phyloP scores from a whole-genome alignment of 2,797 vertebrate species.

The Chloroceryle inda region DNA sequence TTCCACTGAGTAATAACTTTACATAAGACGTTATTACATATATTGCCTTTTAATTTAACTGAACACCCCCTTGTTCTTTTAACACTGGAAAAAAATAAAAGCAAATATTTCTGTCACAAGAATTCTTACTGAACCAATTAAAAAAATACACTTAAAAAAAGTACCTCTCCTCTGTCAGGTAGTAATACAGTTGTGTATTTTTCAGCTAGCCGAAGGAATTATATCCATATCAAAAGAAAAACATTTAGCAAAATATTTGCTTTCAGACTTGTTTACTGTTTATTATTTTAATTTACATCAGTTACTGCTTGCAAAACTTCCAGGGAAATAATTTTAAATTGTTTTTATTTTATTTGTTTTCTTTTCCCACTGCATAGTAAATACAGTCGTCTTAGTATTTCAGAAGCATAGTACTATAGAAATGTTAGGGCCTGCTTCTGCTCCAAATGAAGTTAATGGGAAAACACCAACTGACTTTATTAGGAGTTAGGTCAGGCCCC shows the following conservation, averaged over 20 bases:
- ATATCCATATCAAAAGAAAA: slow-evolving; percentile 58
- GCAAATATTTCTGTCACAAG: not conserved
- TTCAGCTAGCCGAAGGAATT: slow-evolving; percentile 27
- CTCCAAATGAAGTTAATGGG: slow-evolving; percentile 43
- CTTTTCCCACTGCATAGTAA: slow-evolving; percentile 67
- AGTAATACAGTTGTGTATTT: not conserved
- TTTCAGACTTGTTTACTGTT: slow-evolving; percentile 68
- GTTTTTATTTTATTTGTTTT: not conserved
- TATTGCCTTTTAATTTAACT: slow-evolving; percentile 55
- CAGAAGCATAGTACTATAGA: slow-evolving; percentile 60
- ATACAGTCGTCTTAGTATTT: slow-evolving; percentile 64
- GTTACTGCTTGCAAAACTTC: slow-evolving; percentile 65
- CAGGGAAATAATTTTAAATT: slow-evolving; percentile 62
- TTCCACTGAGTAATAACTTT: slow-evolving; percentile 18
- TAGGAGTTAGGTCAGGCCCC: slow-evolving; percentile 36
- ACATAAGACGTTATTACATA: not conserved
- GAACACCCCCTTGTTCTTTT: not conserved
- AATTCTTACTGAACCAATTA: not conserved
- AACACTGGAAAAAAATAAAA: slow-evolving; percentile 20
- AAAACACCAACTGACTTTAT: slow-evolving; percentile 58
- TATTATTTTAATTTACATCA: slow-evolving; percentile 71
- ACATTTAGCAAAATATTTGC: slow-evolving; percentile 72
- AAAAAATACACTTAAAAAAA: slow-evolving; percentile 14
- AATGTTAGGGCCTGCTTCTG: slow-evolving; percentile 45
- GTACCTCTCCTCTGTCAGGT: not conserved